Base-by-base conservation (phyloP, 2,888 invertebrate species). In the Erannis defoliaria region DNA sequence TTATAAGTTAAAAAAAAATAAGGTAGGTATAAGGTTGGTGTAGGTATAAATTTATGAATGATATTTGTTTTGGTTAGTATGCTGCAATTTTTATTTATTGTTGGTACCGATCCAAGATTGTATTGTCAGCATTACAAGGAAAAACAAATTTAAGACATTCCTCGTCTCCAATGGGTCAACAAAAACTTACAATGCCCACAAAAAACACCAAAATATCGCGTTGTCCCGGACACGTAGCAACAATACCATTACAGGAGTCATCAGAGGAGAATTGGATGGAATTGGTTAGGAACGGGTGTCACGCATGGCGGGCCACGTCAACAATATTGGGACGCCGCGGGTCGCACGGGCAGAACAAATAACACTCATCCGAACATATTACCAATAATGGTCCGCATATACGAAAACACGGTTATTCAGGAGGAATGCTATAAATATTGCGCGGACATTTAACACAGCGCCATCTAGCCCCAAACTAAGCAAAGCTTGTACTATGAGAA, bases 251-350 rank as follows among this genome's bases (percentile, higher is more conserved):
- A 89, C 74, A 77, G 74, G 71, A 80, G 82, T 83, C 84, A 88
- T 90, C 89, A 86, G 82, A 86, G 82, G 81, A 78, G 83, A 86
- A 88, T 90, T 82, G 84, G 81, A 76, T 84, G 77, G 83, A 86
- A 88, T 90, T 82, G 84, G 81, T 76, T 84, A 88, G 84, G 82
- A 85, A 88, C 83, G 83, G 81, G 78, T 73, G 77, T 75, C 80
- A 79, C 77, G 77, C 77, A 72, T 49, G 49, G 35, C 23, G 76
- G 70, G 62, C 70, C 71, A 72, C 76, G 77, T 76, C 77, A 70
- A 72, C 76, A 75, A 76, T 82, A 82, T 83, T 79, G 81, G 19
- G n/a, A 51, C 46, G 48, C 18, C 51, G 16, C 21, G 55, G 16
- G 14, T 50, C 26, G 42, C 62, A 62, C 66, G 66, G 55, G 35